Base-by-base conservation (phyloP, 2,888 invertebrate genomes). In the Serripes groenlandicus region DNA sequence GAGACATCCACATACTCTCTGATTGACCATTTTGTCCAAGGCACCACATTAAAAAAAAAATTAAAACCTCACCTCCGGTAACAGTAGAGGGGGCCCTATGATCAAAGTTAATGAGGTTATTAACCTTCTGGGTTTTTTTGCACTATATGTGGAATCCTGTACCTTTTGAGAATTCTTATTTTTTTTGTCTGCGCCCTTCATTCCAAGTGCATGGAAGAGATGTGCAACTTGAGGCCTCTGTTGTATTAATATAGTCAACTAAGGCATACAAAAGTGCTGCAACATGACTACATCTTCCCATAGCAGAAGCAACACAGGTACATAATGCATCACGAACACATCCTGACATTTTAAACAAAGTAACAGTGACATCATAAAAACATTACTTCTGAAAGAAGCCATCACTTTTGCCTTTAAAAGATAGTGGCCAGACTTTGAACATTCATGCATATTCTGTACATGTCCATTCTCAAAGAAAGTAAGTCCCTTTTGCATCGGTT, bases 351-450 rank as follows among this genome's bases (percentile, higher is more conserved):
- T 34, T 21, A 30, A 62, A 76, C 21, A 76, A 62, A 30, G 76
- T 76, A n/a, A 28, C 56, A n/a, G 76, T 76, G 3, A 62, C 70
- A 60, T 70, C 76, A 76, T 70, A 76, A 18, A n/a, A n/a, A n/a
- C n/a, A n/a, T n/a, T 58, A 18, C 15, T n/a, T 64, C 23, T 75
- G 42, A n/a, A n/a, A n/a, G n/a, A n/a, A n/a, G 83, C 75, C 75
- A 75, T 75, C 18, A 83, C 66, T 54, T 75, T 83, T 9, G 75
- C 52, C 58, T 83, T 78, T 15, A 83, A n/a, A 32, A 75, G 75
- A 42, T 77, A 83, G 37, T 58, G 26, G 3, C 70, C 80, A 42
- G 54, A 35, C 35, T 74, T 83, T 34, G 5, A n/a, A 64, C 72
- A 74, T 34, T 83, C 83, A 32, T 83, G 64, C 71, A 80, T 74